Base-by-base conservation (phyloP, 2,888 invertebrate genomes). In the Epiblema foenella region DNA sequence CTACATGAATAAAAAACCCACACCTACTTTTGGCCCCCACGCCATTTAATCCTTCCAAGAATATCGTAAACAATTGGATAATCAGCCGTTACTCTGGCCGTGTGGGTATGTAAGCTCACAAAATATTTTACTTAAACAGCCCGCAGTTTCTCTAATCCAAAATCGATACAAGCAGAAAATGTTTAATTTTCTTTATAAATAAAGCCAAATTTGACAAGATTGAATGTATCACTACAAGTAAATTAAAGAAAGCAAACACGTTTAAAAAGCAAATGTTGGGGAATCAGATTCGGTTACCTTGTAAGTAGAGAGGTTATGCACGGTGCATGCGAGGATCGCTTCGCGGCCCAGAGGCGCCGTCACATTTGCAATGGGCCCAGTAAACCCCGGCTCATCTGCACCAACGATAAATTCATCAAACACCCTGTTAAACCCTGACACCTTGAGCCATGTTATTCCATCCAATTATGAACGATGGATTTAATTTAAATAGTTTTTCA, bases 301-400 rank as follows among this genome's bases (percentile, higher is more conserved):
- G 85, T 96, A 98, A 18, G 95, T 94, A 70, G 95, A 96, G 72
- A 98, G 94, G 88, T 97, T 97, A 87, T 97, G 96, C 10, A 98
- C 98, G 64, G 96, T 93, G 85, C 98, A 98, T 62, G 96, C 95
- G 65, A 98, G 94, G 65, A 96, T 94, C 8, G 97, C 98, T 89
- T 98, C 98, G 73, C 98, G 94, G 57, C 98, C 97, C 68, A 98
- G 96, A 15, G 98, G 96, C 11, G 96, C 95, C 9, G 98, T 98
- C 78, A 97, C 96, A 91, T 98, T 98, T 77, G 95, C 92, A 81
- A 98, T 97, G 66, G 97, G 96, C 70, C 95, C 96, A 81, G 95
- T 96, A 91, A 98, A 98, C 79, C 96, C 96, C 10, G 97, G 97
- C 90, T 96, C 96, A 90, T 95, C 95, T 96, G 94, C 79, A 87